Evolutionary conservation across 2,113 vertebrate genomes (phyloP), one percentile per base, ranked within the genome.

Genomic region (Lasiurus cinereus): DNA sequence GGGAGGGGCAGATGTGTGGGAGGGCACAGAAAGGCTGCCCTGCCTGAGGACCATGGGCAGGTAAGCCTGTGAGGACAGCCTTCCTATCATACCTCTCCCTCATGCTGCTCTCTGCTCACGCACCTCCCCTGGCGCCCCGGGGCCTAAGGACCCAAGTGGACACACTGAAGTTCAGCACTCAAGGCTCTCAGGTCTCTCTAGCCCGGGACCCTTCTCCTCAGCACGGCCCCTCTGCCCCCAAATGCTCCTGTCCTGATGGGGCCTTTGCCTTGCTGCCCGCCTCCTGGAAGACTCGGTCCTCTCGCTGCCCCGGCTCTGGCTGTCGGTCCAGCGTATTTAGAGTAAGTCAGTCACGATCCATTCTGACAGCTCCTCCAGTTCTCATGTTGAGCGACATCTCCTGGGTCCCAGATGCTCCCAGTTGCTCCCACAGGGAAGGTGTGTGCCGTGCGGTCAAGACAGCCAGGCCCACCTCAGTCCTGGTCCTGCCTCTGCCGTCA

Each of bases 101-200:
- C 74, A 15, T 1, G 13, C 10, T 3, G 5, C 11, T 7, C 46
- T 64, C 59, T 16, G 64, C 48, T 78, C 48, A 46, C 73, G 13
- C 6, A 16, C 52, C 22, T 18, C 13, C 52, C 1, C 0, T 27
- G 83, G 50, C 72, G 69, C 79, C 56, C 56, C 3, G 4, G 2
- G 22, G 18, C 59, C 84, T 5, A 8, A 1, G 18, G 50, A 43
- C 76, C 21, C 6, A 4, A 29, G 24, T 52, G 52, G 4, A 36
- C 27, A 66, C 29, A 39, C 54, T 0, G 0, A 5, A 15, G 16
- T 22, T 33, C 0, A 0, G 27, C 64, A 5, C 16, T 74, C 10
- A 13, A 36, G 24, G 70, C 31, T 10, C 85, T 46, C 54, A 3
- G 73, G 36, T 36, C 73, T 56, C 48, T 66, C 31, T 46, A 48